Base-by-base conservation (phyloP, 2,888 invertebrate species). In the Periphyllus acericola region DNA sequence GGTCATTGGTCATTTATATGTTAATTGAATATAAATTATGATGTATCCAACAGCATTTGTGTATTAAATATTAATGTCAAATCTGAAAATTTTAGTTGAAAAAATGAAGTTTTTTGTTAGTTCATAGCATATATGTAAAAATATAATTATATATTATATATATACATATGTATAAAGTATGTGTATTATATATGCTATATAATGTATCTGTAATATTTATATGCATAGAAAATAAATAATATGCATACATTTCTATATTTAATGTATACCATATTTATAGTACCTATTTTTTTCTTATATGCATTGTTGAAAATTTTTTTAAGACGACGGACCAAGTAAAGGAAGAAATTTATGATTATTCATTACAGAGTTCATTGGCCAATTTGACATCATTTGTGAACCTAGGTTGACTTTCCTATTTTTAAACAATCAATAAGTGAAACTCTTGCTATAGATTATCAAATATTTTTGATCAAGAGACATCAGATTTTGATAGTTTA, bases 71-170 rank as follows among this genome's bases (percentile, higher is more conserved):
- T 46, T 79, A 11, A 85, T 80, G 79, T 86, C 8, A 80, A 84
- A 76, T 46, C 14, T 0, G 25, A 25, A 76, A 21, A 75, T 32
- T 19, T 84, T 76, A 84, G 66, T 75, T 66, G 21, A 29, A 29
- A 76, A 76, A 84, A 34, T 21, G 14, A 83, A 46, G 60, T 9
- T n/a, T 36, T 36, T 80, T 75, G 83, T 83, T 84, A 76, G 36
- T 76, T 76, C 21, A 25, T 76, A 76, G 76, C 55, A 29, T 46
- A 52, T 40, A 29, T 81, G 21, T 81, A 68, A 68, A 79, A 60
- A 80, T 40, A 80, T 68, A 66, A 66, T 29, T 80, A 80, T 79
- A 79, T 60, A 74, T 72, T 32, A 74, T 76, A 29, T 29, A n/a
- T 29, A 46, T 29, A n/a, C 19, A 11, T 52, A 29, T 76, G 29